phyloP scores from a whole-genome alignment of 2,113 vertebrate genomes.

The Misgurnus anguillicaudatus region DNA sequence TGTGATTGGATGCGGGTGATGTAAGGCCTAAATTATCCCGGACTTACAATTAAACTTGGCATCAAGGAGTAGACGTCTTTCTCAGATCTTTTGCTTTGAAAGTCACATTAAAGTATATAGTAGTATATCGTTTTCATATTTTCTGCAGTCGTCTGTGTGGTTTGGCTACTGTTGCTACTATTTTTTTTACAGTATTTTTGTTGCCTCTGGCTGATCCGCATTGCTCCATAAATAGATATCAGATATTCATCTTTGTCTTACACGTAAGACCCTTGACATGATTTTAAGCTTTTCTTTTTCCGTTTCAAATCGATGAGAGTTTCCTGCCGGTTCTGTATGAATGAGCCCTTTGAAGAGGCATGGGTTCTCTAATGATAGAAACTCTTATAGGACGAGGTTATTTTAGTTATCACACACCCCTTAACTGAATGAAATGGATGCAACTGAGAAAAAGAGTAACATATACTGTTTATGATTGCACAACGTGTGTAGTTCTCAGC shows the following conservation, averaged over 20 bases:
- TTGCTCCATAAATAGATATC: constrained; percentile 10
- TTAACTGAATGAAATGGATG: constrained; percentile 37
- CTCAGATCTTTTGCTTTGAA: neutral
- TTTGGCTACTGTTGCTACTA: neutral
- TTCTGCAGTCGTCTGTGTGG: neutral
- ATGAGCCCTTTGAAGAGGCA: neutral
- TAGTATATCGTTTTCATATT: neutral
- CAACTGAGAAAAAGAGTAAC: constrained; percentile 8
- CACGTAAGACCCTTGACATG: neutral
- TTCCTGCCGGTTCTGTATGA: neutral
- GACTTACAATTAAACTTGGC: constrained; percentile 13
- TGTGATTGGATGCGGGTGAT: neutral
- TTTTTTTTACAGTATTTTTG: neutral
- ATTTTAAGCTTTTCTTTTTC: neutral
- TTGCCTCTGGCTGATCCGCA: constrained; percentile 28
- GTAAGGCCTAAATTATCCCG: constrained; percentile 7
- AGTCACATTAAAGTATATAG: neutral
- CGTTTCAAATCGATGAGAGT: constrained; percentile 21
- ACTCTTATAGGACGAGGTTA: constrained; percentile 35
- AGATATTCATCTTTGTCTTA: constrained; percentile 24
- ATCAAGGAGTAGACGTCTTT: neutral
- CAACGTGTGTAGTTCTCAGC: constrained; percentile 18
- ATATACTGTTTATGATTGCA: constrained; percentile 4
- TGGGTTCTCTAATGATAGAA: constrained; percentile 43
- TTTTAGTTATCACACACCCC: constrained; percentile 35